Conservation (phyloP, 2,113 vertebrate species). For the Psilopogon haemacephalus region DNA sequence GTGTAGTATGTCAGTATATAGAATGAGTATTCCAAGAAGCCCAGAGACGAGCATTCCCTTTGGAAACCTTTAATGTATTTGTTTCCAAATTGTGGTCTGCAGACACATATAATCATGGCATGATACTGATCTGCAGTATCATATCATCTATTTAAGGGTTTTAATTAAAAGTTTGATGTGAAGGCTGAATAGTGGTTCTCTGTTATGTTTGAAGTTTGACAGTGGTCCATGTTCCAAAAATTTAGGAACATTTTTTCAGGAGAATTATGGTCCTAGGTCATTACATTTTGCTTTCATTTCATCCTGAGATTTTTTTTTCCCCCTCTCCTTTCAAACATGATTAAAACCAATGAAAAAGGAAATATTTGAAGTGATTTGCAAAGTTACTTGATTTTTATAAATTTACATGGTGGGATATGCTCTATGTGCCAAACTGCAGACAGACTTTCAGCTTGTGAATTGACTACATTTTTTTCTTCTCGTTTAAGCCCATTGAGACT, state of each 20-base stretch:
- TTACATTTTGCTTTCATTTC: conserved; percentile 45
- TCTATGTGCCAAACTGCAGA: conserved; percentile 30
- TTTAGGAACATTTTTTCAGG: neutral
- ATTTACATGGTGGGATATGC: conserved; percentile 31
- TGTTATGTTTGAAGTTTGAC: neutral
- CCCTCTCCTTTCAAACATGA: conserved; percentile 16
- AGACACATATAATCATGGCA: neutral
- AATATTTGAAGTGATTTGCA: conserved; percentile 40
- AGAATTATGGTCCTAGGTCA: neutral
- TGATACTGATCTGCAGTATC: conserved; percentile 36
- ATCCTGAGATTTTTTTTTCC: neutral
- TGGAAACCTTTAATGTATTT: conserved; percentile 22
- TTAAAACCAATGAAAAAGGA: conserved; percentile 40
- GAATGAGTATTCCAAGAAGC: neutral
- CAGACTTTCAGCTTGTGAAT: conserved; percentile 51
- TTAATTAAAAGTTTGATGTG: conserved; percentile 53
- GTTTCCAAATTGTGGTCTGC: conserved; percentile 27
- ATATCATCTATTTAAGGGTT: neutral
- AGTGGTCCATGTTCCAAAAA: conserved; percentile 21
- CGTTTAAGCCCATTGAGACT: conserved; percentile 45
- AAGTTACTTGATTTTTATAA: conserved; percentile 59
- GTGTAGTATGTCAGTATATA: neutral
- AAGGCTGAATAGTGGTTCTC: neutral
- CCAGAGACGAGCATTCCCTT: neutral
- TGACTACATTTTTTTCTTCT: conserved; percentile 56